Evolutionary conservation across 2,797 vertebrate species (phyloP), one percentile per base, ranked within the genome.

Genomic region (Sparidentex hasta): DNA sequence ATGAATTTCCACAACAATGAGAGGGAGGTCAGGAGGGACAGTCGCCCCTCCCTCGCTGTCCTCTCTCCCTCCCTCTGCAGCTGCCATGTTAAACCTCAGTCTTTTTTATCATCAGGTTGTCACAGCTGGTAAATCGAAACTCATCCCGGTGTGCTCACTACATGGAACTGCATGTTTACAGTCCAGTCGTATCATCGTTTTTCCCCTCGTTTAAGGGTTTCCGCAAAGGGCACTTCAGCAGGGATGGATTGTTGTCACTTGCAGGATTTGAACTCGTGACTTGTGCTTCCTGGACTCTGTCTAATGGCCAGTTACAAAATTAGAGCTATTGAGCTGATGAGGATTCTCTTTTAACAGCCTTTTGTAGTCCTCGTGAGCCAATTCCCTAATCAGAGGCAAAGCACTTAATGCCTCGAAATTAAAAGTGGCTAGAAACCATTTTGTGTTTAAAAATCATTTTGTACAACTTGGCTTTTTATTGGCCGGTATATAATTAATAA

Each of bases 311-410:
- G 20, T 58, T 27, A 65, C 11, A 43, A 47, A 69, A 71, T 14
- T 7, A 62, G 66, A 80, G 29, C 62, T 29, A 38, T 65, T 62
- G 20, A 63, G 44, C 57, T 72, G 44, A 65, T 67, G 55, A 62
- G 5, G 29, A 68, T 69, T 72, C 8, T 59, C 41, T 66, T 82
- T 52, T 0, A 55, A 62, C 5, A 46, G 44, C 73, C 73, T 67
- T 64, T 82, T 48, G 23, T 41, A n/a, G 70, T 69, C 67, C 50
- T 46, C 8, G 11, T 57, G 44, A 76, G 38, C 54, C 68, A 65
- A 81, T 62, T 41, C 44, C 62, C 43, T 76, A 70, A 88, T 71
- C 78, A 61, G 68, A 66, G 51, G 56, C 50, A 73, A 77, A 72
- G 63, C 48, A 50, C 25, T 57, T 71, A 16, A 78, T 67, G 72